Base-by-base conservation (phyloP, 2,113 vertebrate species). In the Tychaedon coryphoeus region DNA sequence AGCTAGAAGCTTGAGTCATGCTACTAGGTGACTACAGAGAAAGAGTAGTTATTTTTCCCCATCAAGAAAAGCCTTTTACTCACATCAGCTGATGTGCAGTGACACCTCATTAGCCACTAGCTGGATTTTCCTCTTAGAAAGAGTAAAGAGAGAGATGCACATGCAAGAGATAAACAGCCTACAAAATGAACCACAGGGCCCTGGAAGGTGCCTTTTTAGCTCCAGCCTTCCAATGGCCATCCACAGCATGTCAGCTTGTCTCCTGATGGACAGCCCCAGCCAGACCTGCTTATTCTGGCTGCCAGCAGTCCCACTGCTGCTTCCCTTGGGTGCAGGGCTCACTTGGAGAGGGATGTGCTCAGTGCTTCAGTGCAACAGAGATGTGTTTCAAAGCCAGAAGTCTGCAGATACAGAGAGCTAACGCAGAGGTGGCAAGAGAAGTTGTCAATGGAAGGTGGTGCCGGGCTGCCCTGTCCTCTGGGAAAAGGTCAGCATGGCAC, bases 281-380 rank as follows among this genome's bases (percentile, higher is more conserved):
- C 62, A 86, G 48, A 56, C 20, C 36, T 2, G 1, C 34, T 56
- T 5, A 2, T 2, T 2, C 36, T 6, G 16, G 36, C 53, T 77
- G 14, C 57, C 2, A 6, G 24, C 31, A 36, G 40, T 33, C 50
- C 48, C n/a, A 8, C 43, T 20, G 29, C 48, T 70, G 48, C 34
- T 70, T 74, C 36, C 42, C 19, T 58, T 6, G 17, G 11, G 28
- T 34, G 47, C 50, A 16, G 33, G 28, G n/a, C 40, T 92, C 23
- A 1, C 58, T 29, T 40, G 10, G 25, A 34, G 36, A 0, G 0
- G 13, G 34, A 34, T 22, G 19, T 48, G n/a, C 23, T 18, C 33
- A 8, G 13, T n/a, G 33, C 29, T 36, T 54, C 0, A 0, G 43
- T 36, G 57, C 24, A 36, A 26, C 18, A n/a, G 13, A 7, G 40